Evolutionary conservation across 1,140 invertebrate genomes (phyloP), one percentile per base, ranked within the genome.

Genomic region (Calliphora vicina): DNA sequence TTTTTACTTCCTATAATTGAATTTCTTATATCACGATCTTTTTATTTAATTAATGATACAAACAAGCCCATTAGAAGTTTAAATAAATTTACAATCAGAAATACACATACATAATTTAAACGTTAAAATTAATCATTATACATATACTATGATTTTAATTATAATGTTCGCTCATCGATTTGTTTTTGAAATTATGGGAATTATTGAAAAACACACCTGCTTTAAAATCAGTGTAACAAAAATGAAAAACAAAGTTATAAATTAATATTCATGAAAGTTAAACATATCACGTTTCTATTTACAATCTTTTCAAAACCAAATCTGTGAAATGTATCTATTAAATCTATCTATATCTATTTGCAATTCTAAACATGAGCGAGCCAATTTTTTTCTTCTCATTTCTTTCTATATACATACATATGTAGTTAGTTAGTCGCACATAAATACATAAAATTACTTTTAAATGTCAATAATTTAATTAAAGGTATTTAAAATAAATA

Each of bases 381-480:
- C 0, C 10, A 23, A 23, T 2, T 23, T 67, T 23, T 9, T 67
- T 67, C n/a, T 23, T 67, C 20, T 23, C 50, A 17, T 17, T 57
- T 57, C 15, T 57, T n/a, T 57, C 50, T 57, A n/a, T n/a, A n/a
- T n/a, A n/a, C n/a, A n/a, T 2, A 57, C 15, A 57, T 17, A 57
- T n/a, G 4, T 17, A 57, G 17, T 17, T n/a, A n/a, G n/a, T n/a
- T n/a, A n/a, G n/a, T 57, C 15, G n/a, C 23, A 43, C n/a, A 25
- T 45, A 78, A 43, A 78, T 43, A n/a, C 35, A 78, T 78, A 78
- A 78, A 78, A 43, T 78, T 43, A 76, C 17, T 23, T 45, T 78
- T 25, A 78, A 45, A 78, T 78, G 74, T 78, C 74, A 78, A 78
- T 78, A 78, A 43, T 78, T 78, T 78, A 42, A 45, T 78, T 43